phyloP scores from a whole-genome alignment of 2,797 vertebrate species.

The Lutjanus campechanus region DNA sequence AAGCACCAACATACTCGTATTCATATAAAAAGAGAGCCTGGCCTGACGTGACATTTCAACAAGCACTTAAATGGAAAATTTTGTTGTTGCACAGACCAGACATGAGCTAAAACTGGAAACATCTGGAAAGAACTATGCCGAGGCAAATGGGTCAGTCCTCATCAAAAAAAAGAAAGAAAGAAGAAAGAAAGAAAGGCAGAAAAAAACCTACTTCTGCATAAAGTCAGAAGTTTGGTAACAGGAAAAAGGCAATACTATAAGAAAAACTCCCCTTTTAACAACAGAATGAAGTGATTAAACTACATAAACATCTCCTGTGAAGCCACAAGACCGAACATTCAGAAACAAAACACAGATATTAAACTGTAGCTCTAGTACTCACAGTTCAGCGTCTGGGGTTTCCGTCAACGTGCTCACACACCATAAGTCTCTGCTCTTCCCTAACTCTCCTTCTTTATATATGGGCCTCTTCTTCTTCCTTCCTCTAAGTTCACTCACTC shows the following conservation, averaged over 20 bases:
- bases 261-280: background rate
- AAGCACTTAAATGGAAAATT: background rate
- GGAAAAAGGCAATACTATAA: no score
- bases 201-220: background rate
- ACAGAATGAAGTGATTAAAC: background rate
- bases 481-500: constrained; percentile 22
- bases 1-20: background rate
- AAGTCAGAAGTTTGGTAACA: background rate
- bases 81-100: background rate
- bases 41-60: background rate
- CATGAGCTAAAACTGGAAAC: constrained; percentile 13
- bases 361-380: constrained; percentile 45
- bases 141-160: background rate
- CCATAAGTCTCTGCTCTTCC: constrained; percentile 7
- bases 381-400: constrained; percentile 35
- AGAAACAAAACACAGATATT: constrained; percentile 4
- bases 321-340: background rate
- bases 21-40: background rate
- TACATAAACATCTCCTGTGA: background rate
- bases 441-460: constrained; percentile 54
- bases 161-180: no score
- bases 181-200: no score
- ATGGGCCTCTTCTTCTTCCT: constrained; percentile 57
- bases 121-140: constrained; percentile 4
- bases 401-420: constrained; percentile 8